These are phyloP conservation scores for Littorina saxatilis DNA, from an alignment of 1,140 invertebrate species.

Conservation along the genomic window DNA sequence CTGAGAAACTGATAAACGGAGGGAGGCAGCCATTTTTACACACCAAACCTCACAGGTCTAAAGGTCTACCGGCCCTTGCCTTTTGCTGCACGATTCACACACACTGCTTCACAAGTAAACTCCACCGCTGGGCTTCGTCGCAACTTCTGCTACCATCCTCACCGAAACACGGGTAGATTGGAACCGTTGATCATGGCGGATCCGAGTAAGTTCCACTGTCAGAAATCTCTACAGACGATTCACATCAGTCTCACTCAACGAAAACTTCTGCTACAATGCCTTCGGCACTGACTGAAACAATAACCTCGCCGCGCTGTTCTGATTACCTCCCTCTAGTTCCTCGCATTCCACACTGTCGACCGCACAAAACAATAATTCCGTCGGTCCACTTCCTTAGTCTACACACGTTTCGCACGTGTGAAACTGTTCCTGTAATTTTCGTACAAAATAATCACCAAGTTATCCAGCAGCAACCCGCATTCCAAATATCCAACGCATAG, in stretches of 20 bases:
- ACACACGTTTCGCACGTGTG: neutral
- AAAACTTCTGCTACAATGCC: constrained; percentile 37
- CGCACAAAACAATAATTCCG: neutral
- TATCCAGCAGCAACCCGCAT: neutral
- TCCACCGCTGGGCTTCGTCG: neutral
- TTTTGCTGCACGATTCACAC: constrained; percentile 9
- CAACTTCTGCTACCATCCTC: constrained; percentile 4
- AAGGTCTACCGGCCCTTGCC: constrained; percentile 35
- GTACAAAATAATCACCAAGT: neutral
- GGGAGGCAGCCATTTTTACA: constrained; percentile 42
- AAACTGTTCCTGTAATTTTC: neutral
- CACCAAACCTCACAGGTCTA: constrained; percentile 24
- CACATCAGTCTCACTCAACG: constrained; percentile 8
- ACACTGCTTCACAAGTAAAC: constrained; percentile 21
- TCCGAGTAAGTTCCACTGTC: neutral
- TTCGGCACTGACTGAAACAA: constrained; percentile 38
- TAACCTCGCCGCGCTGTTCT: constrained; percentile 17
- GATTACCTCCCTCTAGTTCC: constrained; percentile 13
- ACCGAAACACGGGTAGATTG: constrained; percentile 24
- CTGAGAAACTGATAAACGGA: constrained; percentile 33
- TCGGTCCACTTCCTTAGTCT: neutral
- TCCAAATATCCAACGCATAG: neutral
- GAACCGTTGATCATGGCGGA: constrained; percentile 16
- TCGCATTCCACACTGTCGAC: neutral
- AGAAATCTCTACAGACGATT: constrained; percentile 6